A percentile compares a stretch with the other conserved stretches of the same genome.
Conservation (phyloP, 2,113 vertebrate species). For the Daphoenositta chrysoptera region DNA sequence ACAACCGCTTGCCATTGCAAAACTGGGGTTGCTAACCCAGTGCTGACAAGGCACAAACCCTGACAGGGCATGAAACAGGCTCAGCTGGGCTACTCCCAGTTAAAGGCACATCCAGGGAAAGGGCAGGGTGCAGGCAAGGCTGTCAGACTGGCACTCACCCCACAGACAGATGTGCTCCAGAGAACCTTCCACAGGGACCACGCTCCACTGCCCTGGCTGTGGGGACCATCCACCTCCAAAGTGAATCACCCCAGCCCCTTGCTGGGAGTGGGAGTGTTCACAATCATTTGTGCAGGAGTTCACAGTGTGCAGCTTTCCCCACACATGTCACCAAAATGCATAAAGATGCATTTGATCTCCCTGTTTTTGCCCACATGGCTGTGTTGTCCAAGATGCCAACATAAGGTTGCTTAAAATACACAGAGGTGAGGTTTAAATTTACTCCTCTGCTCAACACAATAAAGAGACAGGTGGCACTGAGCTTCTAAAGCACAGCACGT, state of each 20-base stretch:
- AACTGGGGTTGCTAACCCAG: background rate
- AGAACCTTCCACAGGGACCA: background rate
- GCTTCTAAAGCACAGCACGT: background rate
- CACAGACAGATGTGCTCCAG: background rate
- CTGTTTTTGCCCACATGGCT: background rate
- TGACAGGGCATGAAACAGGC: background rate
- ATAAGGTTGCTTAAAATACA: background rate
- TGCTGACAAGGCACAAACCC: background rate
- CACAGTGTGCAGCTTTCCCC: background rate
- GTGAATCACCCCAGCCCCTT: background rate
- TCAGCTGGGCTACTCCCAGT: background rate
- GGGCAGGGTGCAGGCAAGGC: background rate
- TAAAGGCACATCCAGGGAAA: background rate
- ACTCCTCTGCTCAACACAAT: background rate
- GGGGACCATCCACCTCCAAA: background rate
- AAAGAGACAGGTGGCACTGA: background rate
- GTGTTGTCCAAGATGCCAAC: background rate
- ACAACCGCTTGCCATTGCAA: background rate
- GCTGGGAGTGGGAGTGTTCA: background rate
- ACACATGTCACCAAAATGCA: background rate
- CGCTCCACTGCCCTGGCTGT: accelerated
- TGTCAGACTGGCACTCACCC: background rate
- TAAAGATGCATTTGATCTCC: background rate
- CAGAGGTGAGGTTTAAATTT: background rate
- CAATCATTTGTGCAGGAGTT: background rate